Base-by-base conservation (phyloP, 2,888 invertebrate species). In the Atethmia centrago region DNA sequence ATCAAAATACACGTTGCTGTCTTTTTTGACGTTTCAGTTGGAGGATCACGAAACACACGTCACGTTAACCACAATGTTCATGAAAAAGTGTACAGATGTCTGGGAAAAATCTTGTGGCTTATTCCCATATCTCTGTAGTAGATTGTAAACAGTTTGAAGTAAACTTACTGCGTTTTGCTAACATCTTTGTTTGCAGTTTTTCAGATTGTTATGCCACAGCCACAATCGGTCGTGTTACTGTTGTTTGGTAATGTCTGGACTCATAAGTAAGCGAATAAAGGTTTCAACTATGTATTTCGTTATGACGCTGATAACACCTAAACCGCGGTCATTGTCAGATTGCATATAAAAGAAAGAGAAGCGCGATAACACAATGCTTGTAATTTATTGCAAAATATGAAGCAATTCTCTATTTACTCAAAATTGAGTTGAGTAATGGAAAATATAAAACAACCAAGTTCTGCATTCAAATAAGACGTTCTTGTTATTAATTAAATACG, bases 71-170 rank as follows among this genome's bases (percentile, higher is more conserved):
- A 42, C 16, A 49, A 56, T 25, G 47, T 61, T 28, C 59, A 7
- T 69, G 31, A 7, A 31, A 42, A 28, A 71, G 45, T 63, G 47
- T 53, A 21, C 36, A 49, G 19, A 31, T 53, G 62, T 64, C 84
- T 85, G 84, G 82, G 84, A 85, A 85, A 74, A 81, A 81, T 74
- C 65, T 70, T 49, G 53, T 40, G n/a, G 25, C 58, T 45, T 53
- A 56, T 85, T 85, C 84, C 73, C 84, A 85, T 81, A 84, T 81
- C 76, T 84, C 74, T 53, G n/a, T 66, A 53, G 65, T 55, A 69
- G 74, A 85, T 79, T 74, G 84, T 85, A 85, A 84, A 85, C 84
- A 85, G 49, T 47, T 74, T 73, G 40, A 25, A 69, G 85, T 79
- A 83, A 84, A 84, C 64, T 74, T 49, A 67, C 59, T 14, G 58